Percentiles rank a stretch among this genome's conserved stretches.
These are phyloP conservation scores for Oryzias dopingdopingensis DNA, from an alignment of 2,797 vertebrate genomes.

Conservation along the genomic window DNA sequence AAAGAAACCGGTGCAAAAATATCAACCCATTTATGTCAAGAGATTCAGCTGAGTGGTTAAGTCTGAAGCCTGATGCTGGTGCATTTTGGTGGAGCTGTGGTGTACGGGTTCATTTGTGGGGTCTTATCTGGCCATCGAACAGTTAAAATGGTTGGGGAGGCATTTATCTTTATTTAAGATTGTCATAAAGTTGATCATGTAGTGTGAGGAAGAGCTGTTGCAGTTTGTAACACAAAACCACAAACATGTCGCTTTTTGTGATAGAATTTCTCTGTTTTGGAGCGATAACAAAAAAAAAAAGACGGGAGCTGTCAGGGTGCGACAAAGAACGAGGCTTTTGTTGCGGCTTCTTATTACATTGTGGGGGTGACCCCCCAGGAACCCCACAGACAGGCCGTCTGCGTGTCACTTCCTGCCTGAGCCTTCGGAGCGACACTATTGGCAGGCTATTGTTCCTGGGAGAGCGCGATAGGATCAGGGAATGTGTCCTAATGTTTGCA, in stretches of 20 bases:
- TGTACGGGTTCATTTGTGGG: no score
- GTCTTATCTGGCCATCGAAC: background rate
- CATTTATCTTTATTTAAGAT: slow-evolving; percentile 26
- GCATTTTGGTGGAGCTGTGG: background rate
- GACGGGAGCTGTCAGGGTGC: slow-evolving; percentile 21
- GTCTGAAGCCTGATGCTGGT: slow-evolving; percentile 3
- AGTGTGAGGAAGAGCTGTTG: slow-evolving; percentile 28
- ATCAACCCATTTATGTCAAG: slow-evolving; percentile 58
- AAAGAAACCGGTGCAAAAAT: slow-evolving; percentile 43
- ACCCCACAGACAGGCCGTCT: slow-evolving; percentile 68
- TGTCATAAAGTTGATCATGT: slow-evolving; percentile 53
- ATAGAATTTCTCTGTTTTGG: slow-evolving; percentile 62
- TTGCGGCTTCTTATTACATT: slow-evolving; percentile 70
- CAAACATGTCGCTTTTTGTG: slow-evolving; percentile 53
- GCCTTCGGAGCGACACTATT: slow-evolving; percentile 58
- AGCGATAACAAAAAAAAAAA: slow-evolving; percentile 60
- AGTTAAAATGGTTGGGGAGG: slow-evolving; percentile 14
- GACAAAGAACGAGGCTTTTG: slow-evolving; percentile 66
- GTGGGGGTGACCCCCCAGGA: slow-evolving; percentile 61
- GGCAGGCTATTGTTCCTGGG: slow-evolving; percentile 72
- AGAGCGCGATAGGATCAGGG: slow-evolving; percentile 67
- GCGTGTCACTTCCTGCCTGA: slow-evolving; percentile 73
- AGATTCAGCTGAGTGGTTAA: slow-evolving; percentile 40
- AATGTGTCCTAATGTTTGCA: slow-evolving; percentile 77
- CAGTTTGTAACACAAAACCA: background rate